A percentile compares a stretch with the other conserved stretches of the same genome.
phyloP scores from a whole-genome alignment of 2,888 invertebrate genomes.

The Crocallis elinguaria region DNA sequence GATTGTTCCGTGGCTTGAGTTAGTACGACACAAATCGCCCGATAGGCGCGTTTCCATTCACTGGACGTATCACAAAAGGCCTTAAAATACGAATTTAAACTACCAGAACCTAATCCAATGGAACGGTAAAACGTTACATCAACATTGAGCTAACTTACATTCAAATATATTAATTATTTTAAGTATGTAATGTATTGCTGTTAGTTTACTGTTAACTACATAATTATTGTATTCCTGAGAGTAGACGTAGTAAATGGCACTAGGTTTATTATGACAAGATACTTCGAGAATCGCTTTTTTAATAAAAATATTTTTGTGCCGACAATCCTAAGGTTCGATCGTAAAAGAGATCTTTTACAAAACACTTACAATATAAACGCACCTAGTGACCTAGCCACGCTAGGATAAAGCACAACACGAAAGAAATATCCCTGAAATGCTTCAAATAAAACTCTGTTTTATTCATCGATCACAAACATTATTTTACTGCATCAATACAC shows the following conservation, averaged over 20 bases:
- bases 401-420: slow-evolving; percentile 78
- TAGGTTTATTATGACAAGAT: slow-evolving; percentile 80
- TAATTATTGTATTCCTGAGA: slow-evolving; percentile 71
- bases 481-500: slow-evolving; percentile 70
- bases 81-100: slow-evolving; percentile 71
- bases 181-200: slow-evolving; percentile 78
- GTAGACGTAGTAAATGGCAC: slow-evolving; percentile 80
- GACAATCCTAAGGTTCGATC: slow-evolving; percentile 48
- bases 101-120: slow-evolving; percentile 81
- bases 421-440: slow-evolving; percentile 78
- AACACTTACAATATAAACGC: slow-evolving; percentile 63
- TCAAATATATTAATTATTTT: slow-evolving; percentile 76
- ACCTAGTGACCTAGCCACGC: slow-evolving; percentile 76
- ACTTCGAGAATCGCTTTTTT: slow-evolving; percentile 54
- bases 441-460: slow-evolving; percentile 84
- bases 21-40: slow-evolving; percentile 18
- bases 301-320: slow-evolving; percentile 65
- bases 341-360: slow-evolving; percentile 64
- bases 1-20: slow-evolving; percentile 46
- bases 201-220: slow-evolving; percentile 77
- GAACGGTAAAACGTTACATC: slow-evolving; percentile 80
- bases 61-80: slow-evolving; percentile 83
- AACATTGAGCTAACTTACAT: slow-evolving; percentile 83
- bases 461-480: slow-evolving; percentile 80
- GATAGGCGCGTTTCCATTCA: slow-evolving; percentile 49